phyloP scores from a whole-genome alignment of 35 echinoderm and acorn worm species.

The Ophioderma brevispina region DNA sequence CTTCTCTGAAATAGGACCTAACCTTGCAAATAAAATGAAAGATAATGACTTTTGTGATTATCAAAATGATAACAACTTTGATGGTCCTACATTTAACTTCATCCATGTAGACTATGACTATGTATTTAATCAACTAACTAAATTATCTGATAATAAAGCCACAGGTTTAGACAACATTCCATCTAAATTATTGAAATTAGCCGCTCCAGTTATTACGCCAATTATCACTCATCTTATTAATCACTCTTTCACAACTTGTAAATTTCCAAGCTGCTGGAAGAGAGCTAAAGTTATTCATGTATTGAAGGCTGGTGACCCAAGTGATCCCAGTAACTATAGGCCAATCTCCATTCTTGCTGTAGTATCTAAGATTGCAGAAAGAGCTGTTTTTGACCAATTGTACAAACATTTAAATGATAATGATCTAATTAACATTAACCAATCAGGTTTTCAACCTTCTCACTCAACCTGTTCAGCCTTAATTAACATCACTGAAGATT shows the following conservation, averaged over 20 bases:
- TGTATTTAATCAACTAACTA: no score
- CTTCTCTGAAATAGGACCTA: no score
- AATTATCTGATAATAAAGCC: no score
- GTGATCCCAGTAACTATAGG: conserved; percentile 22
- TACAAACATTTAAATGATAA: conserved; percentile 24
- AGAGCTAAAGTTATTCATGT: conserved; percentile 16
- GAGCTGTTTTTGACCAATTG: conserved; percentile 41
- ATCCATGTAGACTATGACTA: no score
- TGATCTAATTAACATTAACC: conserved; percentile 17
- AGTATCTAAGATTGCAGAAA: conserved; percentile 30
- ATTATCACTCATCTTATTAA: no score
- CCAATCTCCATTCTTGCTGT: conserved; percentile 37
- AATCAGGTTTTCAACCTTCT: conserved; percentile 22
- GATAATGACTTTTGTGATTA: no score
- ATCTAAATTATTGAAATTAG: no score
- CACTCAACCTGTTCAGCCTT: conserved; percentile 2
- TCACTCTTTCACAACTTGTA: not conserved
- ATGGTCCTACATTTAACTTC: no score
- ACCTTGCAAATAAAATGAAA: no score
- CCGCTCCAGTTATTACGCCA: no score
- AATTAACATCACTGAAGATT: conserved; percentile 20
- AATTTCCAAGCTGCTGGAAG: not conserved
- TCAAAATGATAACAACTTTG: no score
- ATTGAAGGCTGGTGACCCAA: not conserved
- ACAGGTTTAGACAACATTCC: no score